phyloP scores from a whole-genome alignment of 2,113 vertebrate genomes.

The cat (Felis catus) region DNA sequence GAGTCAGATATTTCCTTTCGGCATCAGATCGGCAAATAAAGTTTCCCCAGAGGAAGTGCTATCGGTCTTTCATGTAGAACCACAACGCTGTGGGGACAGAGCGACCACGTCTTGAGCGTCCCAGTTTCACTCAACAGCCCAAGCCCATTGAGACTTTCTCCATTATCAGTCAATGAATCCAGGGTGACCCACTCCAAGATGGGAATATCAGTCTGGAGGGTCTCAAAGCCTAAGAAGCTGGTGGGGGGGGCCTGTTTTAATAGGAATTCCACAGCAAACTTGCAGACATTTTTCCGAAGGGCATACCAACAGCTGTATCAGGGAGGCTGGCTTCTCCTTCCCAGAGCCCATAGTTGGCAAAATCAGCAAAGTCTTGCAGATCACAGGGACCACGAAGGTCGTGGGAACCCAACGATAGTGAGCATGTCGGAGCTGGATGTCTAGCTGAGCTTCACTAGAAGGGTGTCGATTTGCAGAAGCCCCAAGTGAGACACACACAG shows the following conservation, averaged over 20 bases:
- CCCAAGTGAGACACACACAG: background rate
- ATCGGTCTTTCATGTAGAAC: background rate
- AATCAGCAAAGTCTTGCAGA: background rate
- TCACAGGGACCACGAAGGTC: background rate
- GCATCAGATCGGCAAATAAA: background rate
- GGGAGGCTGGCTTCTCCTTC: background rate
- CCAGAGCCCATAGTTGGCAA: background rate
- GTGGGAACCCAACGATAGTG: background rate
- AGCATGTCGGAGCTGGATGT: background rate
- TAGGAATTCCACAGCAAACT: background rate
- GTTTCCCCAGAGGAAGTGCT: background rate
- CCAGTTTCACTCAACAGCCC: background rate
- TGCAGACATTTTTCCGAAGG: background rate
- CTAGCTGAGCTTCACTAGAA: accelerated
- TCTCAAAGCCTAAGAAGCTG: background rate
- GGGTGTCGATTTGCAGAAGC: background rate
- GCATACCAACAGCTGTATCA: background rate
- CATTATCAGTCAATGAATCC: background rate
- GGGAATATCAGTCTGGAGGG: background rate
- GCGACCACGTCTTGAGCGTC: background rate
- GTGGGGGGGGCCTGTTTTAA: background rate
- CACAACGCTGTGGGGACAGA: background rate
- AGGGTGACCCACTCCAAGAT: accelerated
- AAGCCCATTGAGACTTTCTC: background rate
- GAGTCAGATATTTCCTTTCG: background rate